A percentile compares a stretch with the other conserved stretches of the same genome.
These are phyloP conservation scores for Hyla sarda DNA, from an alignment of 2,113 vertebrate genomes.

Conservation along the genomic window DNA sequence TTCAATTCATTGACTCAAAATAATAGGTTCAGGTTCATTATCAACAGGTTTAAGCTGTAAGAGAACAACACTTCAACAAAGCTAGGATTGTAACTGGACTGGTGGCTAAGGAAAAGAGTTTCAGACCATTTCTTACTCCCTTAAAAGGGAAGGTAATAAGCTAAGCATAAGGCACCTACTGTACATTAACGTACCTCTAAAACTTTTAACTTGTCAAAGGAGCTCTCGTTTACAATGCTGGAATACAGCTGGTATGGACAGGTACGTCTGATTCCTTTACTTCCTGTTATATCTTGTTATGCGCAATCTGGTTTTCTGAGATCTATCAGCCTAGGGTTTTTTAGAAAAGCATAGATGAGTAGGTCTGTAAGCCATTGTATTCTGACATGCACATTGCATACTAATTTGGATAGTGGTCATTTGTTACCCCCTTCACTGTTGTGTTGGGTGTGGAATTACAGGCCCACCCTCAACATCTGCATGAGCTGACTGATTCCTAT, in stretches of 20 bases:
- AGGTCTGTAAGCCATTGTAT: neutral
- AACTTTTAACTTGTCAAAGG: conserved; percentile 28
- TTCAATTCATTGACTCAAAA: conserved; percentile 99
- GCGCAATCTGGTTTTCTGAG: neutral
- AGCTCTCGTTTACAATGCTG: conserved; percentile 81
- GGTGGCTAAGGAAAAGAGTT: conserved; percentile 72
- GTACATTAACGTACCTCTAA: conserved; percentile 60
- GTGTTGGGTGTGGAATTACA: neutral
- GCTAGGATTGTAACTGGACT: conserved; percentile 74
- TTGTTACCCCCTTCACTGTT: conserved; percentile 30
- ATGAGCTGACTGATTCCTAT: neutral
- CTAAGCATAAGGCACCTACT: conserved; percentile 66
- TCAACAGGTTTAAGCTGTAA: conserved; percentile 97
- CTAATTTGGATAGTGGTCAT: neutral
- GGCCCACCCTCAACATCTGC: neutral
- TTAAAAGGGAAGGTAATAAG: conserved; percentile 69
- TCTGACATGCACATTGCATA: neutral
- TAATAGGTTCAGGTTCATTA: conserved; percentile 99
- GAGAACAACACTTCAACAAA: conserved; percentile 91
- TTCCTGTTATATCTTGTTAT: conserved; percentile 15
- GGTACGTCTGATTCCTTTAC: conserved; percentile 78
- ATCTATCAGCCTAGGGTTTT: neutral
- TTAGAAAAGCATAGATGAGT: neutral
- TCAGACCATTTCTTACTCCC: conserved; percentile 67
- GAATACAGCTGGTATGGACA: conserved; percentile 97